Evolutionary conservation across 2,888 invertebrate genomes (phyloP), one percentile per base, ranked within the genome.

Genomic region (Scelioninae gen. 2): DNA sequence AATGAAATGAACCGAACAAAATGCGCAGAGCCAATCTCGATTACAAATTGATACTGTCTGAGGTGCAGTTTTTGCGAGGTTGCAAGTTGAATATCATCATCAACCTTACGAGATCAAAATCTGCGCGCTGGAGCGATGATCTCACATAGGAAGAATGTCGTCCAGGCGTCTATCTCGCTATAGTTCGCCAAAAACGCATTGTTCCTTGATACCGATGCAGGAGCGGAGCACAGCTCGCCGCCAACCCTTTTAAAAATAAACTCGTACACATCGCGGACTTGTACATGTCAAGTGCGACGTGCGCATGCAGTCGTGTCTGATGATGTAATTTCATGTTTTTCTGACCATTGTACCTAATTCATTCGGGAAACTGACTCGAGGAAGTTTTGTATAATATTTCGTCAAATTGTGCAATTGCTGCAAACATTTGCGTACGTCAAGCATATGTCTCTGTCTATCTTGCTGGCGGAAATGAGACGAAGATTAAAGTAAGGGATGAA

Each of bases 111-210:
- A 72, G 74, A 74, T 74, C 63, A 19, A 74, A 67, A 71, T 68
- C 67, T 60, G 71, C 68, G 13, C 64, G 73, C 46, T 41, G 39
- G 43, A 15, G 70, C 79, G 81, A 79, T 85, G 84, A 85, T 84
- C 83, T 85, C 84, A 85, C 80, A 78, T 78, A 76, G 78, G 75
- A 81, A 80, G 85, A 85, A 85, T 85, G 84, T 80, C 78, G 83
- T 82, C 80, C 83, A 80, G 77, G 79, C 81, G 81, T 81, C 77
- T 79, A 81, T 81, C 58, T 52, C 69, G 48, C 71, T 74, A 55
- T 76, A 67, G 72, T 75, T 81, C 76, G 78, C 79, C 82, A 78
- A 81, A 83, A 83, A 83, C 81, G 82, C 82, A 83, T 82, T 82
- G 82, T 77, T 79, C 81, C 76, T 74, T 70, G 78, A 76, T 76